These are phyloP conservation scores for Acyrthosiphon pisum DNA, from an alignment of 1,140 invertebrate genomes.

Conservation along the genomic window DNA sequence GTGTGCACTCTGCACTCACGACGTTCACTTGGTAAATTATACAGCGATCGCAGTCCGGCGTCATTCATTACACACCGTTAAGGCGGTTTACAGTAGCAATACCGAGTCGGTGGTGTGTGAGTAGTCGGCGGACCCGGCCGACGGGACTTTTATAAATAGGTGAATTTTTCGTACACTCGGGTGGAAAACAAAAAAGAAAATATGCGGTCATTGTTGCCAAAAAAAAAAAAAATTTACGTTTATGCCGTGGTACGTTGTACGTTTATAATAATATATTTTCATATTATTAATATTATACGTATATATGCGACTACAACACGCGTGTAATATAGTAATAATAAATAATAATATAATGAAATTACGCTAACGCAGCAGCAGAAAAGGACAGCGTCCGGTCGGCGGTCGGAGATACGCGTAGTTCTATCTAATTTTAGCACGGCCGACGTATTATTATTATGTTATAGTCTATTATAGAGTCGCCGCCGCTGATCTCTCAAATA, in stretches of 20 bases:
- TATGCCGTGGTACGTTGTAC: background rate
- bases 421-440: slow-evolving; percentile 44
- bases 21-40: background rate
- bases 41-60: background rate
- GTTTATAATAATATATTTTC: slow-evolving; percentile 2
- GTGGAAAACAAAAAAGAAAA: slow-evolving; percentile 29
- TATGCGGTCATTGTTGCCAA: slow-evolving; percentile 43
- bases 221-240: background rate
- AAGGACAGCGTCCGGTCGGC: background rate
- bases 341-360: slow-evolving; percentile 24
- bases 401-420: background rate
- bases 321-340: background rate
- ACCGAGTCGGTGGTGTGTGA: background rate
- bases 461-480: background rate
- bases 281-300: background rate
- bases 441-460: slow-evolving; percentile 9
- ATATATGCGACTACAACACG: background rate
- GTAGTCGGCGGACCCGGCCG: background rate
- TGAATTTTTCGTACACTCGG: slow-evolving; percentile 10
- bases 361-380: background rate
- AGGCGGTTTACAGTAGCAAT: background rate
- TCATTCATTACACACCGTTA: slow-evolving; percentile 17
- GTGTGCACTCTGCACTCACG: background rate
- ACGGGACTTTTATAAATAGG: slow-evolving; percentile 43
- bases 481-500: background rate